These are phyloP conservation scores for Nomada ferruginata DNA, from an alignment of 2,888 invertebrate genomes.

Conservation along the genomic window DNA sequence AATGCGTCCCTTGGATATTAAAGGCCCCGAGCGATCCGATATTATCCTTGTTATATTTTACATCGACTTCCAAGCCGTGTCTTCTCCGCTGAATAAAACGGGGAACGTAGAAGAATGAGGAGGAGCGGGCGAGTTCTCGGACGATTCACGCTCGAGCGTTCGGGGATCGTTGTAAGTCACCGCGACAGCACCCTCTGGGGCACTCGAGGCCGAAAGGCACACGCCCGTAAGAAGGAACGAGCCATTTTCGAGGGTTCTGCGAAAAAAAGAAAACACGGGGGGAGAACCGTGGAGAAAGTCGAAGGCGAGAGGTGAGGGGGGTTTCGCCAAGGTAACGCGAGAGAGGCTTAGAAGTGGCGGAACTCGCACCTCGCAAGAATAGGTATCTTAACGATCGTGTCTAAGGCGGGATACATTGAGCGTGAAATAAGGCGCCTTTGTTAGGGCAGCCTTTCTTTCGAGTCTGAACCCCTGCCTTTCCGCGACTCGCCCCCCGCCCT, in stretches of 20 bases:
- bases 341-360: conserved; percentile 45
- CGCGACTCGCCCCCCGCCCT: conserved; percentile 21
- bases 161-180: conserved; percentile 48
- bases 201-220: conserved; percentile 58
- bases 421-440: conserved; percentile 80
- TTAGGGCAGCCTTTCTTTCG: conserved; percentile 72
- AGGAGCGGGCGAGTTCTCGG: conserved; percentile 3
- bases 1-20: conserved; percentile 36
- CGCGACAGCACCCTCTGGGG: conserved; percentile 43
- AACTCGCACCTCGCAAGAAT: conserved; percentile 74
- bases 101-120: not conserved
- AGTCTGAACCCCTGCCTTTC: conserved; percentile 33
- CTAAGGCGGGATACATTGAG: conserved; percentile 78
- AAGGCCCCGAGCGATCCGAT: conserved; percentile 21
- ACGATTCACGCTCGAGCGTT: conserved; percentile 28
- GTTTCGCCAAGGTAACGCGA: not conserved
- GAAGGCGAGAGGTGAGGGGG: conserved; percentile 5
- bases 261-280: conserved; percentile 12
- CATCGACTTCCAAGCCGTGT: conserved; percentile 12
- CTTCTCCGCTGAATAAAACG: not conserved
- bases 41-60: conserved; percentile 45
- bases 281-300: not conserved
- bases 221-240: conserved; percentile 67
- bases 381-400: conserved; percentile 82
- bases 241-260: conserved; percentile 64